Percentiles rank a stretch among this genome's conserved stretches.
Evolutionary conservation across 2,113 vertebrate species (phyloP).

Genomic region (Engraulis encrasicolus): DNA sequence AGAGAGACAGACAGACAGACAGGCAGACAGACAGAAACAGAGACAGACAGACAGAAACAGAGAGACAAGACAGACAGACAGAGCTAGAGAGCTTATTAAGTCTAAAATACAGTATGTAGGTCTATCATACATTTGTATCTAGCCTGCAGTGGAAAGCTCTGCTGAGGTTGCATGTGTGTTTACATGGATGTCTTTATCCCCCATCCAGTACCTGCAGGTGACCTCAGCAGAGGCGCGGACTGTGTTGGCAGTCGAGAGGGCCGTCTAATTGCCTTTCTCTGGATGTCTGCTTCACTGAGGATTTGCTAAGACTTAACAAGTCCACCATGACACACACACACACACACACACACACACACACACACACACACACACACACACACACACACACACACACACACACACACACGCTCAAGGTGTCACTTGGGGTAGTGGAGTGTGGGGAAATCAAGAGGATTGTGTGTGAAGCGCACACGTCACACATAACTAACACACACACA

Average conservation of each 20-base stretch:
- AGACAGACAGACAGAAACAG: not conserved
- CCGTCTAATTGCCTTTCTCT: slow-evolving; percentile 54
- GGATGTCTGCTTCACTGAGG: slow-evolving; percentile 41
- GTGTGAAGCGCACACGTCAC: slow-evolving; percentile 12
- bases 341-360: slow-evolving; percentile 2
- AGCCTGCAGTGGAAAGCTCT: not conserved
- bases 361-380: not conserved
- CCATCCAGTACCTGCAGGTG: not conserved
- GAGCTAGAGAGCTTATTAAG: slow-evolving; percentile 18
- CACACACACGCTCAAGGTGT: slow-evolving; percentile 32
- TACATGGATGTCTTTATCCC: not conserved
- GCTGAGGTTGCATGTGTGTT: slow-evolving; percentile 9
- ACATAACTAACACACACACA: not conserved
- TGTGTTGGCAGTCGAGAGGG: slow-evolving; percentile 14
- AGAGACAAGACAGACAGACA: slow-evolving; percentile 25
- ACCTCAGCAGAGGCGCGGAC: not conserved
- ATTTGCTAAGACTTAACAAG: slow-evolving; percentile 56
- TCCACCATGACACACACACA: slow-evolving; percentile 27
- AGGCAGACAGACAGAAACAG: not conserved
- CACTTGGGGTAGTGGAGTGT: slow-evolving; percentile 38
- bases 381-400: not conserved
- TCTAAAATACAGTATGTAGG: not conserved
- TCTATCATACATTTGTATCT: no score
- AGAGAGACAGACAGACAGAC: not conserved
- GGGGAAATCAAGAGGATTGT: slow-evolving; percentile 33